A percentile compares a stretch with the other conserved stretches of the same genome.
Evolutionary conservation across 1,140 invertebrate species (phyloP).

Genomic region (Cepaea nemoralis): DNA sequence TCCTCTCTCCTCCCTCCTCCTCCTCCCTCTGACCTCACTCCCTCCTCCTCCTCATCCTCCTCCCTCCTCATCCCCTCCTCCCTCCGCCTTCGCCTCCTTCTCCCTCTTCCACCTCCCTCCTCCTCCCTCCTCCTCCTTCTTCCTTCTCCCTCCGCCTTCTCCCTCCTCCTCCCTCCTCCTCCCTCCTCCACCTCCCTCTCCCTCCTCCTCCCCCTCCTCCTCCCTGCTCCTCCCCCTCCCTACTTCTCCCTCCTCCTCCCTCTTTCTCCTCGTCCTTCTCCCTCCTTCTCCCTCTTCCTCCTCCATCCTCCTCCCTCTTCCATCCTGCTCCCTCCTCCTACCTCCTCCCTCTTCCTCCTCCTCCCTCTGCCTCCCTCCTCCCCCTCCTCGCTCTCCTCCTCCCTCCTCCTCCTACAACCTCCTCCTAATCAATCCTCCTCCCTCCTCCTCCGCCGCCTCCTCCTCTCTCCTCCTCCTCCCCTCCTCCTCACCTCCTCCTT

Average conservation of each 20-base stretch:
- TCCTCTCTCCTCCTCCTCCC: no score
- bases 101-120: background rate
- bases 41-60: no score
- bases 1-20: no score
- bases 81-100: background rate
- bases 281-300: background rate
- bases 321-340: background rate
- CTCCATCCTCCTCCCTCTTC: no score
- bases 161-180: background rate
- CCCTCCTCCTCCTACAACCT: background rate
- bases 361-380: background rate
- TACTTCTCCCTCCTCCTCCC: background rate
- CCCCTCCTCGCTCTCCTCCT: background rate
- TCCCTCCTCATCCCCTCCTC: background rate
- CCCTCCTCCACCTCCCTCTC: background rate
- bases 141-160: background rate
- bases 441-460: background rate
- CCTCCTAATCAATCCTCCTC: background rate
- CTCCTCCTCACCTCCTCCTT: background rate
- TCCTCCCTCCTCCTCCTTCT: background rate
- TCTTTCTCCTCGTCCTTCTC: background rate
- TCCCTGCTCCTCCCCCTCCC: background rate
- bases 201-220: no score
- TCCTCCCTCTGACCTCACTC: no score
- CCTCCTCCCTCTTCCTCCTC: background rate